Evolutionary conservation across 2,113 vertebrate genomes (phyloP), one percentile per base, ranked within the genome.

Genomic region (Daboia siamensis): DNA sequence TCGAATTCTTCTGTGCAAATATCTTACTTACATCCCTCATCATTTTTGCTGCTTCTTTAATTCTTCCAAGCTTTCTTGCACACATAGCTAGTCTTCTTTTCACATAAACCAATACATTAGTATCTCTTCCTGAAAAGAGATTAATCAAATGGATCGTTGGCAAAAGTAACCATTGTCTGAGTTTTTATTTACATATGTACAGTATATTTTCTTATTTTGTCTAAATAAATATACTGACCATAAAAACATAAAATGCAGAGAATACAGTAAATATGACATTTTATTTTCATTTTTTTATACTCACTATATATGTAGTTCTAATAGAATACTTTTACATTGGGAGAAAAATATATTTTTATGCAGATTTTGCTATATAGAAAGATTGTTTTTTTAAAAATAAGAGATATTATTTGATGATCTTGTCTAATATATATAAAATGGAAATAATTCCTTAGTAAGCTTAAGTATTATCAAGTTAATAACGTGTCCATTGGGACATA

Each of bases 21-120:
- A 91, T 92, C 87, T 92, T 95, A 98, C 99, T 99, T 97, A 99
- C 99, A 96, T 99, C 99, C 98, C 99, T 98, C 99, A 99, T 99
- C 98, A 99, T 99, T 98, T 99, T 99, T 87, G 99, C 98, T 61
- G 99, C 99, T 97, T 99, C 99, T 97, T 98, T 98, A 95, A 99
- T 98, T 95, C 99, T 98, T 89, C 99, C 99, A 96, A 99, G 98
- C 93, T 99, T 99, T 90, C 99, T 98, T 51, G 99, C 98, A 97
- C 99, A 99, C 99, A 99, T 99, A 52, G 99, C 99, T 86, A 99
- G 96, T 95, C 99, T 99, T 95, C 99, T 98, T 96, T 99, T 99
- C 97, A 99, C 98, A 94, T 99, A 99, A 1, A 99, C 98, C 96
- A 99, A 95, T 0, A 99, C 98, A 97, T 99, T 99, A 94, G 99